Percentiles rank a stretch among this genome's conserved stretches.
phyloP scores from a whole-genome alignment of 2,797 vertebrate species.

The Chelidonichthys spinosus region DNA sequence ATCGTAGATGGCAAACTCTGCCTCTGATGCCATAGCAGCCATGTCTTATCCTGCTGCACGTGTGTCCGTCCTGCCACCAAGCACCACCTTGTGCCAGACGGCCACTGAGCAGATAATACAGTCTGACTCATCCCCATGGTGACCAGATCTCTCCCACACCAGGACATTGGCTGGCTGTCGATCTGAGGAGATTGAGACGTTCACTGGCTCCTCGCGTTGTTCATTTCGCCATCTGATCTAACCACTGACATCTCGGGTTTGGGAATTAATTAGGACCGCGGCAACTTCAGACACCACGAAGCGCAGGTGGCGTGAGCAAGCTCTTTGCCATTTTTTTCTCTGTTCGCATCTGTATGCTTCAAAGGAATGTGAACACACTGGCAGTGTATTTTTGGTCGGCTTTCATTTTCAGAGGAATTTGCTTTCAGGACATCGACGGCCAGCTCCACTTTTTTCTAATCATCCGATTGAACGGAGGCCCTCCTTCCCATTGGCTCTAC shows the following conservation, averaged over 20 bases:
- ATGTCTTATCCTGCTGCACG: slow-evolving; percentile 62
- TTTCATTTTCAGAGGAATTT: slow-evolving; percentile 38
- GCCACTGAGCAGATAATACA: slow-evolving; percentile 72
- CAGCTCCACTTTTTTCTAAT: slow-evolving; percentile 55
- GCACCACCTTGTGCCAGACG: slow-evolving; percentile 66
- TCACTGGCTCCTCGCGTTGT: slow-evolving; percentile 7
- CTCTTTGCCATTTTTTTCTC: slow-evolving; percentile 12
- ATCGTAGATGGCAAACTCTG: slow-evolving; percentile 45
- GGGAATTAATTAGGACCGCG: slow-evolving; percentile 33
- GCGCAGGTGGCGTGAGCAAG: not conserved
- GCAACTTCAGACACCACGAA: not conserved
- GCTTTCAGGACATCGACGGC: slow-evolving; percentile 37
- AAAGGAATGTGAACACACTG: slow-evolving; percentile 18
- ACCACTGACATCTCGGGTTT: slow-evolving; percentile 11
- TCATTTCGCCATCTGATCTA: slow-evolving; percentile 29
- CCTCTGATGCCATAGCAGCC: slow-evolving; percentile 50
- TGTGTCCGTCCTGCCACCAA: slow-evolving; percentile 47
- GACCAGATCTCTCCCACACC: slow-evolving; percentile 68
- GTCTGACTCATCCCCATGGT: slow-evolving; percentile 71
- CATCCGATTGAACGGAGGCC: slow-evolving; percentile 55
- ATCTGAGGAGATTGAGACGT: slow-evolving; percentile 56
- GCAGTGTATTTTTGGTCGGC: slow-evolving; percentile 11
- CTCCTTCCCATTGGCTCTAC: slow-evolving; percentile 32
- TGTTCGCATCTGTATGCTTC: slow-evolving; percentile 18
- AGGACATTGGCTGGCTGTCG: slow-evolving; percentile 50